Evolutionary conservation across 2,888 invertebrate genomes (phyloP).

Genomic region (Agrypnus murinus): DNA sequence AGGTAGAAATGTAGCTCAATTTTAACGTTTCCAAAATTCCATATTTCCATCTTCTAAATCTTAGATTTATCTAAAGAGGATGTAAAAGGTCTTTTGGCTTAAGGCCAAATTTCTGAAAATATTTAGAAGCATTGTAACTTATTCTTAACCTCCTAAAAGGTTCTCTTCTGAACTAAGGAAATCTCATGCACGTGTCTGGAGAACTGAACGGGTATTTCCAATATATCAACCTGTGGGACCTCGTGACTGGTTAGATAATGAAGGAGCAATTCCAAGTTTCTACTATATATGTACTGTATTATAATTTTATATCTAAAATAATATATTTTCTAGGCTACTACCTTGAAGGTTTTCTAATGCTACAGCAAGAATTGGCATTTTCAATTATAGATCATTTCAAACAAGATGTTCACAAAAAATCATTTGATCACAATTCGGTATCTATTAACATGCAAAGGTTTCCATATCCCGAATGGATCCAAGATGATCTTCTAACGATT

Average conservation of each 20-base stretch:
- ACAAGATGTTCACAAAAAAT: neutral
- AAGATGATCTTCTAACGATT: conserved; percentile 79
- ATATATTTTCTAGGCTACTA: conserved; percentile 73
- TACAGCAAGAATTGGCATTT: conserved; percentile 74
- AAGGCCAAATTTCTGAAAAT: too few relatives aligned
- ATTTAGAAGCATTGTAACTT: too few relatives aligned
- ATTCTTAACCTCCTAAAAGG: too few relatives aligned
- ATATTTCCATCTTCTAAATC: neutral
- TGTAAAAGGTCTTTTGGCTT: too few relatives aligned
- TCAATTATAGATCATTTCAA: conserved; percentile 59
- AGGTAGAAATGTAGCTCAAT: conserved; percentile 64
- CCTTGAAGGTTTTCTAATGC: conserved; percentile 78
- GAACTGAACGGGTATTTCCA: conserved; percentile 77
- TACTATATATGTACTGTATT: neutral
- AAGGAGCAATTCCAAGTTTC: conserved; percentile 54
- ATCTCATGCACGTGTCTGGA: conserved; percentile 73
- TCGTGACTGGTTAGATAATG: conserved; percentile 39
- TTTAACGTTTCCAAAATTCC: neutral
- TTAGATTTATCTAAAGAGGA: conserved; percentile 51
- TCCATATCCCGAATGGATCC: conserved; percentile 82
- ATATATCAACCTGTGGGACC: conserved; percentile 58
- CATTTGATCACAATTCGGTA: neutral
- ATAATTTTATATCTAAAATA: too few relatives aligned
- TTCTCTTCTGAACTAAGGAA: conserved; percentile 79
- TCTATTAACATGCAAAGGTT: conserved; percentile 76